Percentiles rank a stretch among this genome's conserved stretches.
Evolutionary conservation across 2,113 vertebrate species (phyloP).

Genomic region (Oriolus oriolus): DNA sequence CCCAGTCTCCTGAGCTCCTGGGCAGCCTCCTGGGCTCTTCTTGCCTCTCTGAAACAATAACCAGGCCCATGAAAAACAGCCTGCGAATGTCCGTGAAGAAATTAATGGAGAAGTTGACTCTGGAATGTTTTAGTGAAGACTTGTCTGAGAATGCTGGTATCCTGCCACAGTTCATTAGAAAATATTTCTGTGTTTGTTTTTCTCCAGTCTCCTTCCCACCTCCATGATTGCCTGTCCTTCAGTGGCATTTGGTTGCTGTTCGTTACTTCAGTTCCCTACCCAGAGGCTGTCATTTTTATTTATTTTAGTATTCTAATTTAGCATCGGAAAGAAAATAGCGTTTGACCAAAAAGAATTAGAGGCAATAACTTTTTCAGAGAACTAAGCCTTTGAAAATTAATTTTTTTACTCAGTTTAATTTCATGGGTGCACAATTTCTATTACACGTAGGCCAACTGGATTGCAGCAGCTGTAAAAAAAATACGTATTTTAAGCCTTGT

Average conservation of each 20-base stretch:
- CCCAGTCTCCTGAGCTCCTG: not conserved
- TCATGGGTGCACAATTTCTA: slow-evolving; percentile 21
- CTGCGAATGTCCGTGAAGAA: not conserved
- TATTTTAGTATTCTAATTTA: slow-evolving; percentile 36
- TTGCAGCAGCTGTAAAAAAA: not conserved
- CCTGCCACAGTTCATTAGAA: not conserved
- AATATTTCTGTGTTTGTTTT: not conserved
- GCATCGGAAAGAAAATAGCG: slow-evolving; percentile 17
- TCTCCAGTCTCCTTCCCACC: not conserved
- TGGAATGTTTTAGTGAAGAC: not conserved
- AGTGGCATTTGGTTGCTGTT: not conserved
- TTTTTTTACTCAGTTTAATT: slow-evolving; percentile 24
- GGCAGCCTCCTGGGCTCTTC: not conserved
- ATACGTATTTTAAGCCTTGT: not conserved
- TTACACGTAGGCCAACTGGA: not conserved
- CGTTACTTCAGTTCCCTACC: not conserved
- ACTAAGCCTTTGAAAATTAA: not conserved
- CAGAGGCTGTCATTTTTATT: not conserved
- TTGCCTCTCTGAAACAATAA: not conserved
- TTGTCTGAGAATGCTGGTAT: not conserved
- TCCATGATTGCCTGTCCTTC: not conserved
- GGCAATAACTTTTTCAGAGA: not conserved
- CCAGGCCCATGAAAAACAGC: not conserved
- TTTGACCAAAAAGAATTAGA: not conserved
- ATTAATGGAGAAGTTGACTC: not conserved